These are phyloP conservation scores for Acromyrmex echinatior DNA, from an alignment of 1,140 invertebrate species.

Conservation along the genomic window DNA sequence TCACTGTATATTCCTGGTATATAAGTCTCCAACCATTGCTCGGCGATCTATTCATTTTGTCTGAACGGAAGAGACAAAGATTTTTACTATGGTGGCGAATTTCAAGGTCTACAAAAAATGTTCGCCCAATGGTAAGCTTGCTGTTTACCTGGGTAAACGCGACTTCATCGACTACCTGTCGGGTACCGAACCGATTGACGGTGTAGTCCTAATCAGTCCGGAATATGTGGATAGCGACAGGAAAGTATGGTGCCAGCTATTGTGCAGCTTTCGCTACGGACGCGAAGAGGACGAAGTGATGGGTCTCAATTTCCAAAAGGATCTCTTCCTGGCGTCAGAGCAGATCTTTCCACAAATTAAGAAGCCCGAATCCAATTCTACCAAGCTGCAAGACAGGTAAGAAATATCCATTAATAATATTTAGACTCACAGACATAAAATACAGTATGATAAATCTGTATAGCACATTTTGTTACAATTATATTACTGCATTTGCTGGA, in stretches of 20 bases:
- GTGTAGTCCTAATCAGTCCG: conserved; percentile 96
- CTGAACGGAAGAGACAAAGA: neutral
- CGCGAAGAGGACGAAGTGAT: conserved; percentile 99
- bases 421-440: neutral
- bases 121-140: conserved; percentile 97
- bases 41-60: conserved; percentile 42
- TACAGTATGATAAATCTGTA: too few species aligned
- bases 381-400: conserved; percentile 91
- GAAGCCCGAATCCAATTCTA: conserved; percentile 87
- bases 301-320: conserved; percentile 99
- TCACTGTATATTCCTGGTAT: conserved; percentile 60
- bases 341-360: conserved; percentile 94
- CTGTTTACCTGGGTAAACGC: conserved; percentile 97
- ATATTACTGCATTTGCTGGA: too few species aligned
- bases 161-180: conserved; percentile 98
- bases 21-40: conserved; percentile 45
- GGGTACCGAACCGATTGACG: conserved; percentile 97
- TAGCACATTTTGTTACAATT: too few species aligned
- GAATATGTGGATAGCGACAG: conserved; percentile 94
- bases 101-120: conserved; percentile 98
- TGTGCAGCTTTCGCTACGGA: conserved; percentile 99
- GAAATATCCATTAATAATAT: neutral
- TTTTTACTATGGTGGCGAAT: conserved; percentile 92
- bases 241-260: conserved; percentile 96
- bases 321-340: conserved; percentile 95